Evolutionary conservation across 1,140 invertebrate genomes (phyloP).

Genomic region (Oreohelix idahoensis): DNA sequence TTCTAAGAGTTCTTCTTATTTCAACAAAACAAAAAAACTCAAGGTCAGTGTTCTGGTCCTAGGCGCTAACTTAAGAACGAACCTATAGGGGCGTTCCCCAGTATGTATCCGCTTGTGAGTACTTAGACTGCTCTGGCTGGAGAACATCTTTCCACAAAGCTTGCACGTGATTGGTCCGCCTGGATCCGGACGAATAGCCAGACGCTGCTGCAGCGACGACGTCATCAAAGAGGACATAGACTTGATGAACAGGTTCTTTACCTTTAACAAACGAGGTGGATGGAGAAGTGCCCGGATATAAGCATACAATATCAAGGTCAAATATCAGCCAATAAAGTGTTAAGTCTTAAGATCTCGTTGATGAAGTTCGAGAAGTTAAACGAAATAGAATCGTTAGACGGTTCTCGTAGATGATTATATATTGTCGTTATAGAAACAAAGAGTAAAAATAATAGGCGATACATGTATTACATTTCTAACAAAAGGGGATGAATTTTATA

Average conservation of each 20-base stretch:
- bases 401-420: too few species aligned
- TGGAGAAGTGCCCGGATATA: neutral
- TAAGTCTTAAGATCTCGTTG: too few species aligned
- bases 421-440: too few species aligned
- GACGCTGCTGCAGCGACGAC: slow-evolving; percentile 43
- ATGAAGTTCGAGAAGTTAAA: too few species aligned
- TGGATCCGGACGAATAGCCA: slow-evolving; percentile 31
- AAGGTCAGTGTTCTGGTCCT: too few species aligned
- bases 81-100: slow-evolving; percentile 58
- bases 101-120: slow-evolving; percentile 64
- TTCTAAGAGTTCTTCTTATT: too few species aligned
- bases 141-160: slow-evolving; percentile 62
- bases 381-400: too few species aligned
- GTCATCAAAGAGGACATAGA: slow-evolving; percentile 42
- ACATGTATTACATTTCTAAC: neutral
- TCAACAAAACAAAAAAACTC: too few species aligned
- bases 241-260: slow-evolving; percentile 40
- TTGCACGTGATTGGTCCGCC: slow-evolving; percentile 52
- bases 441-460: neutral
- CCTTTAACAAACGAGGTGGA: slow-evolving; percentile 26
- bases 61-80: neutral
- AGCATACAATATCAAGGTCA: too few species aligned
- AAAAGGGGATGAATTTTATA: too few species aligned
- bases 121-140: slow-evolving; percentile 58
- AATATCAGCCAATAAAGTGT: too few species aligned